Percentiles rank a stretch among this genome's conserved stretches.
phyloP scores from a whole-genome alignment of 2,113 vertebrate genomes.

The Marcusenius ussheri region DNA sequence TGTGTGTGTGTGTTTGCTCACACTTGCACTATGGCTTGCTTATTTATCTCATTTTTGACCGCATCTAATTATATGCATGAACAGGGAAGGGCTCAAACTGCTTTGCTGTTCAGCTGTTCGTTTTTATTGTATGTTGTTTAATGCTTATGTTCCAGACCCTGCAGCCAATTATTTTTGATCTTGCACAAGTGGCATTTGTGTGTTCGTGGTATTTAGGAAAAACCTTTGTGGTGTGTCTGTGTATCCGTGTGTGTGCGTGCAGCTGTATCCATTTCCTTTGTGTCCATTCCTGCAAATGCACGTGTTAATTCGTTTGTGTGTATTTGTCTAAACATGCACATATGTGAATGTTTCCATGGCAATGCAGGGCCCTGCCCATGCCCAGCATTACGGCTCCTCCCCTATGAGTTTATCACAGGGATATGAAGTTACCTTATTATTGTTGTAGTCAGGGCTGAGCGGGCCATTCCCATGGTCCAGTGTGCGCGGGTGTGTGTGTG shows the following conservation, averaged over 20 bases:
- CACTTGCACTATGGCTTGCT: neutral
- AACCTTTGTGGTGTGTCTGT: neutral
- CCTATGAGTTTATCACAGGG: slow-evolving; percentile 36
- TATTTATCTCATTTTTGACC: neutral
- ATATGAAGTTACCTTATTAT: slow-evolving; percentile 46
- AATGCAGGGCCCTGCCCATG: neutral
- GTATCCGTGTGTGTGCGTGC: neutral
- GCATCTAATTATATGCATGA: neutral
- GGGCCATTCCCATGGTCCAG: slow-evolving; percentile 43
- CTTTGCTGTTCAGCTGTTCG: neutral
- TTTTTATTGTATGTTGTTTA: neutral
- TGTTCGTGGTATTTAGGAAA: neutral
- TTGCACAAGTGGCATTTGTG: neutral
- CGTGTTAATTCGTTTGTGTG: neutral
- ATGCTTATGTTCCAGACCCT: neutral
- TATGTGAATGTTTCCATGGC: neutral
- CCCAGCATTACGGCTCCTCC: slow-evolving; percentile 27
- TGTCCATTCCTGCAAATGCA: neutral
- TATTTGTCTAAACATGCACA: neutral
- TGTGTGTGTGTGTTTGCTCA: neutral
- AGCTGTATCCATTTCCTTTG: neutral
- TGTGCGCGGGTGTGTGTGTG: slow-evolving; percentile 21
- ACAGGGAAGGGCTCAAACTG: neutral
- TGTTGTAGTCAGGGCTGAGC: slow-evolving; percentile 33
- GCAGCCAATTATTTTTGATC: neutral